Conservation (phyloP, 2,888 invertebrate genomes). For the Prenolepis imparis region DNA sequence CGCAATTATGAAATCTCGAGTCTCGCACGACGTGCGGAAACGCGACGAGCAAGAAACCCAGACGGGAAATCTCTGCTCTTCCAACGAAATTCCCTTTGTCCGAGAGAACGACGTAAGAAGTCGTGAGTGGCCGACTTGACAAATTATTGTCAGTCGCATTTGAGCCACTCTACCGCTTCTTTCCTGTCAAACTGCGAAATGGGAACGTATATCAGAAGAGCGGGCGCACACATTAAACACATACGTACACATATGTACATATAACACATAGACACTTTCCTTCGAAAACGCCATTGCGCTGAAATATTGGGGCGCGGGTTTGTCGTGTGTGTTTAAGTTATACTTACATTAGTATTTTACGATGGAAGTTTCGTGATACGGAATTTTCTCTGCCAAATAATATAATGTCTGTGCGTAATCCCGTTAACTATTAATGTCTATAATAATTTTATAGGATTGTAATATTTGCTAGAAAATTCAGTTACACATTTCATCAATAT, state of each 20-base stretch:
- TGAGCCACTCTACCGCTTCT: constrained; percentile 50
- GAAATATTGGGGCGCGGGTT: constrained; percentile 27
- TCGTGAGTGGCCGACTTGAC: constrained; percentile 43
- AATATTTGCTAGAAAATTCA: neutral
- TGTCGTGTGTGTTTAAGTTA: constrained; percentile 16
- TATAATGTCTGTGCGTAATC: neutral
- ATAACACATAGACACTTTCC: constrained; percentile 39
- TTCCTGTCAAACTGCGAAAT: constrained; percentile 46
- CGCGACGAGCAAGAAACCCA: constrained; percentile 34
- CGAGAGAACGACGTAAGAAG: constrained; percentile 25
- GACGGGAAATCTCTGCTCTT: constrained; percentile 50
- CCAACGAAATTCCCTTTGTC: constrained; percentile 27
- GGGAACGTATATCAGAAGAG: constrained; percentile 45
- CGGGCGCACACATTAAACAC: neutral
- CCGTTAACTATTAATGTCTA: neutral
- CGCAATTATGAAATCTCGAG: constrained; percentile 52
- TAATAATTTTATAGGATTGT: neutral
- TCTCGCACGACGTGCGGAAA: constrained; percentile 28
- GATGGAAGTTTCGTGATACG: neutral
- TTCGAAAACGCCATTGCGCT: constrained; percentile 30
- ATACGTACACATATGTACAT: neutral
- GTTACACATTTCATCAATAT: neutral
- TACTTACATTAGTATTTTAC: constrained; percentile 18
- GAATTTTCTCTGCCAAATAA: neutral
- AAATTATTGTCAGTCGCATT: constrained; percentile 61